Percentiles rank a stretch among this genome's conserved stretches.
phyloP scores from a whole-genome alignment of 2,797 vertebrate genomes.

The Sebastes wilsoni region DNA sequence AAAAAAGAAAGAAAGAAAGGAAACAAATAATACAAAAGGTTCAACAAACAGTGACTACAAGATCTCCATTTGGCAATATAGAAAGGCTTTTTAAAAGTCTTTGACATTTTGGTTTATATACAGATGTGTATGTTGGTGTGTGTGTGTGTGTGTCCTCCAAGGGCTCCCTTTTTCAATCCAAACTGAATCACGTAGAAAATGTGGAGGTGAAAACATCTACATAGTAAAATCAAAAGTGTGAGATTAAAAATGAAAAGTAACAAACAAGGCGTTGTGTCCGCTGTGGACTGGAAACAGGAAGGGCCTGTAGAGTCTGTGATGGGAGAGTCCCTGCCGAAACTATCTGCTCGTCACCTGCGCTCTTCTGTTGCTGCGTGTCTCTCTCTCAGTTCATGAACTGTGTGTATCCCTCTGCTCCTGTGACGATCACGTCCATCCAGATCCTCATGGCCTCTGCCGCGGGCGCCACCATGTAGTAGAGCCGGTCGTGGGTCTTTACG shows the following conservation, averaged over 20 bases:
- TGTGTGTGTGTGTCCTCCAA: constrained; percentile 34
- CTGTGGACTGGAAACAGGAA: constrained; percentile 43
- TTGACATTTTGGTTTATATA: constrained; percentile 77
- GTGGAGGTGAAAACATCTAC: constrained; percentile 53
- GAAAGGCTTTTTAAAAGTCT: constrained; percentile 72
- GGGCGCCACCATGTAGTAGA: constrained; percentile 96
- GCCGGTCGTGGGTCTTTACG: constrained; percentile 96
- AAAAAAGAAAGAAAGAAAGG: constrained; percentile 32
- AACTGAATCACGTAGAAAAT: constrained; percentile 69
- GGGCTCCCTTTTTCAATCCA: constrained; percentile 78
- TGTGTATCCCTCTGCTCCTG: constrained; percentile 94
- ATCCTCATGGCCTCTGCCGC: constrained; percentile 96
- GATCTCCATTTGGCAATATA: constrained; percentile 81
- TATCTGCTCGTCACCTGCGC: constrained; percentile 8
- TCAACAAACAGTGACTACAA: constrained; percentile 66
- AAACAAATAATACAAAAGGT: constrained; percentile 63
- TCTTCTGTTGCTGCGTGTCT: not conserved
- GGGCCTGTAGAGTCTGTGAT: constrained; percentile 40
- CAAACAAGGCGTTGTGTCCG: constrained; percentile 42
- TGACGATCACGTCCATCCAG: constrained; percentile 98
- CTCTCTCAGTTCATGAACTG: constrained; percentile 92
- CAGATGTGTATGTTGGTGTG: constrained; percentile 41
- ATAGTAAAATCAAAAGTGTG: constrained; percentile 41
- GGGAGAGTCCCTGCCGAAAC: constrained; percentile 64
- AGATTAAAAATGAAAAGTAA: constrained; percentile 55